A percentile compares a stretch with the other conserved stretches of the same genome.
phyloP scores from a whole-genome alignment of 2,888 invertebrate species.

The Eupeodes luniger region DNA sequence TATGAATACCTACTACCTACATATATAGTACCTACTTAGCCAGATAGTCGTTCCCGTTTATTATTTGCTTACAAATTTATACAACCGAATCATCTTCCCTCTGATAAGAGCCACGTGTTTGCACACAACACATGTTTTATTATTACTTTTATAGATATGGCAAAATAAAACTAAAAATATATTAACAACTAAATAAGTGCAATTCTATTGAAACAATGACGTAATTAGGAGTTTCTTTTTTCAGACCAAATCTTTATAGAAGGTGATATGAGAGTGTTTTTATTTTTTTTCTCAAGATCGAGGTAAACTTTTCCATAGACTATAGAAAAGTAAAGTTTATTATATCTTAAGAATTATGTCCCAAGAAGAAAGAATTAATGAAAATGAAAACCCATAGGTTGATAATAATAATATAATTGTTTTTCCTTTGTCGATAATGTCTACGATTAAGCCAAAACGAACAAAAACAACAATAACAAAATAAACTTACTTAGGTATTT shows the following conservation, averaged over 20 bases:
- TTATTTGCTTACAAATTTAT: conserved; percentile 51
- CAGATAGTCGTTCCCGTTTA: not conserved
- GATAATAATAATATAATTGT: conserved; percentile 6
- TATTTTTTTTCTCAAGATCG: not conserved
- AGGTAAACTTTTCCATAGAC: not conserved
- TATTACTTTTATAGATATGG: too few relatives aligned
- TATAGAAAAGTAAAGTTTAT: not conserved
- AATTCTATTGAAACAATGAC: conserved; percentile 47
- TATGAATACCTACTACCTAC: not conserved
- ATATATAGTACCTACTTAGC: not conserved
- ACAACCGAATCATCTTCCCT: conserved; percentile 19
- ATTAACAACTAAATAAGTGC: conserved; percentile 12
- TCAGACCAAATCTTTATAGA: not conserved
- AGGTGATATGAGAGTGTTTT: conserved; percentile 31
- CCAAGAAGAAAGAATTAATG: conserved; percentile 1
- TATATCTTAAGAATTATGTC: not conserved
- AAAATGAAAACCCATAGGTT: conserved; percentile 39
- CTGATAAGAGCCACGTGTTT: conserved; percentile 49
- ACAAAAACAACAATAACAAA: conserved; percentile 3
- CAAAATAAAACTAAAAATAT: too few relatives aligned
- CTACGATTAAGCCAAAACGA: conserved; percentile 35
- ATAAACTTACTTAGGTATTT: conserved; percentile 64
- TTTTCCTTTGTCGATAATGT: conserved; percentile 24
- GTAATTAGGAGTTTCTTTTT: conserved; percentile 19
- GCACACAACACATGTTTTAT: conserved; percentile 19